phyloP scores from a whole-genome alignment of 2,113 vertebrate species.

The Grammomys dolichurus region DNA sequence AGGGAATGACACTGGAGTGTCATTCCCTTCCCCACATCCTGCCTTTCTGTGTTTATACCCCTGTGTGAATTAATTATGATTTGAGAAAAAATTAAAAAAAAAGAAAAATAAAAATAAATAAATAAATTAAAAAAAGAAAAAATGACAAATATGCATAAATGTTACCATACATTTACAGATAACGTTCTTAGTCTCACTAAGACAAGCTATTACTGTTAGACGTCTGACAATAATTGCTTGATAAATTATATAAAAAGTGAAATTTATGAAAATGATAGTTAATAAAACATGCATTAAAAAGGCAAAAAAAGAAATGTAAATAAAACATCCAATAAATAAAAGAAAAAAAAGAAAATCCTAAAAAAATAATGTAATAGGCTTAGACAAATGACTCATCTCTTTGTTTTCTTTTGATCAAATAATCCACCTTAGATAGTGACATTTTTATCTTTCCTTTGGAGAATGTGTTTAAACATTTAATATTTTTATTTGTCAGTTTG shows the following conservation, averaged over 20 bases:
- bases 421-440: too few relatives aligned
- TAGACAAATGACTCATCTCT: background rate
- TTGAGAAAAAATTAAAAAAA: too few relatives aligned
- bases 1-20: too few relatives aligned
- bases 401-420: background rate
- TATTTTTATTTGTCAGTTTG: background rate
- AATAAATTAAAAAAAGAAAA: background rate
- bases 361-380: too few relatives aligned
- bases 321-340: too few relatives aligned
- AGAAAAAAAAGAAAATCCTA: too few relatives aligned
- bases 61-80: too few relatives aligned
- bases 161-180: constrained; percentile 48
- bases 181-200: background rate
- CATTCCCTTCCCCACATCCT: too few relatives aligned
- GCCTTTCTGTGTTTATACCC: too few relatives aligned
- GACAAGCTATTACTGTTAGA: constrained; percentile 30
- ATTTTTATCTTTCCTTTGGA: background rate
- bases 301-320: too few relatives aligned
- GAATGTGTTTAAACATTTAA: background rate
- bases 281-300: constrained; percentile 41
- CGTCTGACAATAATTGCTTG: constrained; percentile 31
- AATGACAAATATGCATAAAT: constrained; percentile 40
- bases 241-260: constrained; percentile 26
- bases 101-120: too few relatives aligned
- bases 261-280: constrained; percentile 53